phyloP scores from a whole-genome alignment of 2,797 vertebrate species.

The Microctenopoma steveboyesi region DNA sequence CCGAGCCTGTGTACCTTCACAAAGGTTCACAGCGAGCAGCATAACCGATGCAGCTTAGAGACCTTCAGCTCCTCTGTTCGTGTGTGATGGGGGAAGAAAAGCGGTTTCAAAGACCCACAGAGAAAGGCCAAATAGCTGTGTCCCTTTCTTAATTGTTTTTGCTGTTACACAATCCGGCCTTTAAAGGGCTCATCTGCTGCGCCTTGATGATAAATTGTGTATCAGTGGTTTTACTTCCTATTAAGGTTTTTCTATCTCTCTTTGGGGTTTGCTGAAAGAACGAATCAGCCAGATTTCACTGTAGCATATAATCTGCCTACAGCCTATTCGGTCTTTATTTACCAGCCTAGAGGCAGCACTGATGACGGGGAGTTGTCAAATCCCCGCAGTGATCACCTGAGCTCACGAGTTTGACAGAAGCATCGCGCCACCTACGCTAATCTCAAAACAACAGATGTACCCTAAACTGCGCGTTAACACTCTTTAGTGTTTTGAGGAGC shows the following conservation, averaged over 20 bases:
- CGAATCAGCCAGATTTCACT: neutral
- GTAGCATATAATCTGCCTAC: neutral
- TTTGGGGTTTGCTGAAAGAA: neutral
- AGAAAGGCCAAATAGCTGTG: constrained; percentile 15
- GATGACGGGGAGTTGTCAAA: constrained; percentile 20
- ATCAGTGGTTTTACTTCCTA: neutral
- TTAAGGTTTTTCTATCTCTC: neutral
- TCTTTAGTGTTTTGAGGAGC: too few relatives aligned
- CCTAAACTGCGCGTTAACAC: neutral
- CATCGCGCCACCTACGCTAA: constrained; percentile 22
- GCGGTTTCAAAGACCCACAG: constrained; percentile 20
- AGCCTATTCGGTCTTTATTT: constrained; percentile 15
- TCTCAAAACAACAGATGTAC: constrained; percentile 12
- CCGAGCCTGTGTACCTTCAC: constrained; percentile 44
- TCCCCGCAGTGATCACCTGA: constrained; percentile 54
- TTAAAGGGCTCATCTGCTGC: constrained; percentile 31
- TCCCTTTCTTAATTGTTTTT: constrained; percentile 27
- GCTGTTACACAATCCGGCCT: constrained; percentile 6
- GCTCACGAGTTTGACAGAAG: constrained; percentile 41
- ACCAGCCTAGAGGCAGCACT: constrained; percentile 29
- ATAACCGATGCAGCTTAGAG: neutral
- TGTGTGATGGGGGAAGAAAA: constrained; percentile 7
- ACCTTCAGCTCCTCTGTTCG: constrained; percentile 46
- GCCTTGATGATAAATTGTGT: constrained; percentile 4
- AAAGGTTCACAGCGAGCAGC: constrained; percentile 58